Evolutionary conservation across 2,113 vertebrate species (phyloP).

Genomic region (Oryzias woworae): DNA sequence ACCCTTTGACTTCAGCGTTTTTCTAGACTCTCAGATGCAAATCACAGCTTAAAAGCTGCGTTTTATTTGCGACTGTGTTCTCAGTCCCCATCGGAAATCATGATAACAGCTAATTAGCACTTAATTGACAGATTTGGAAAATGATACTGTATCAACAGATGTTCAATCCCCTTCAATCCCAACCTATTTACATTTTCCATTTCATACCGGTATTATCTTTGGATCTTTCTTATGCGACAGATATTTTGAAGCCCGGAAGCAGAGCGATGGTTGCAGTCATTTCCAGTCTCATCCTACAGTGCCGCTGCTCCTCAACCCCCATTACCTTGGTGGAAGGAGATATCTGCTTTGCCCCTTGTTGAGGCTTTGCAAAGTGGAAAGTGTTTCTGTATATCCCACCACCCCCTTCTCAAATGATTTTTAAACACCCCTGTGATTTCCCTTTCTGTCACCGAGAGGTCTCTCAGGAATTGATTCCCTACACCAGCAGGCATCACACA

Average conservation of each 20-base stretch:
- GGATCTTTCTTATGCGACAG: background rate
- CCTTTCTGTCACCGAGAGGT: constrained; percentile 71
- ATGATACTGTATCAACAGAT: constrained; percentile 10
- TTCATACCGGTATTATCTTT: background rate
- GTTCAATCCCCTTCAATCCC: constrained; percentile 13
- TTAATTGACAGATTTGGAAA: constrained; percentile 48
- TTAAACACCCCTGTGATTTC: constrained; percentile 68
- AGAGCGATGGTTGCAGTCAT: background rate
- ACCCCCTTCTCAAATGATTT: constrained; percentile 60
- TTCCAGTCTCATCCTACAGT: constrained; percentile 9
- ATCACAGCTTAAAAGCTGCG: constrained; percentile 31
- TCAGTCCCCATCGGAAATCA: constrained; percentile 44
- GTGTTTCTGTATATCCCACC: constrained; percentile 63
- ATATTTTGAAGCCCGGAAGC: background rate
- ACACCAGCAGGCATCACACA: constrained; percentile 64
- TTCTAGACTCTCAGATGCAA: constrained; percentile 49
- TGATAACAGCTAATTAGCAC: constrained; percentile 56
- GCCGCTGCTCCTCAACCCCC: constrained; percentile 1
- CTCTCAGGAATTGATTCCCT: constrained; percentile 69
- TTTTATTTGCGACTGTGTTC: constrained; percentile 58
- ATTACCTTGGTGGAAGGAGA: constrained; percentile 31
- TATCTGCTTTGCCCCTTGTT: constrained; percentile 22
- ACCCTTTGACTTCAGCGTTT: constrained; percentile 41
- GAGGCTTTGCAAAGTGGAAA: constrained; percentile 54
- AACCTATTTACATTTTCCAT: constrained; percentile 4